Percentiles rank a stretch among this genome's conserved stretches.
Evolutionary conservation across 2,888 invertebrate genomes (phyloP).

Genomic region (Dilophus febrilis): DNA sequence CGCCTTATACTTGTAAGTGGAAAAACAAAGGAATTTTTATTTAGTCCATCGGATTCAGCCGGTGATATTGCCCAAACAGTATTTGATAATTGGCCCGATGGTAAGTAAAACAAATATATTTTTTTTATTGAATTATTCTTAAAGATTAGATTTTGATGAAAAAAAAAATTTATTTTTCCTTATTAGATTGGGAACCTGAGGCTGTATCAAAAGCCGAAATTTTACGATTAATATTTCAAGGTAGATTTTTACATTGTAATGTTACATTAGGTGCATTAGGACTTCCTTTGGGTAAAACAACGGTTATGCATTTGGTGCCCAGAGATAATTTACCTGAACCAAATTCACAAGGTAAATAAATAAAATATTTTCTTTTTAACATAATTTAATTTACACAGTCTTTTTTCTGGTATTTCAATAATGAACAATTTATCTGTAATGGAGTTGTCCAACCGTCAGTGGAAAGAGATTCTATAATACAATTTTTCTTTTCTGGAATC

Average conservation of each 20-base stretch:
- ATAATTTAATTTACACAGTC: not conserved
- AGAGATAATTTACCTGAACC: constrained; percentile 98
- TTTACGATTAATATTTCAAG: constrained; percentile 97
- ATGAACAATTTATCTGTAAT: not conserved
- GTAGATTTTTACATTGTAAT: constrained; percentile 97
- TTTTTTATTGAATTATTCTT: not conserved
- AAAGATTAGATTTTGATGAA: not conserved
- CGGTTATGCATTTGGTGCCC: constrained; percentile 99
- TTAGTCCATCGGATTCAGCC: constrained; percentile 91
- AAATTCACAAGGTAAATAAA: constrained; percentile 72
- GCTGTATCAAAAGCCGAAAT: constrained; percentile 93
- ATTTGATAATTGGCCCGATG: constrained; percentile 98
- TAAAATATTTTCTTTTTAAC: not conserved
- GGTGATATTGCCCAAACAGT: constrained; percentile 98
- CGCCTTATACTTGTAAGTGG: constrained; percentile 97
- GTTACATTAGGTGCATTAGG: constrained; percentile 96
- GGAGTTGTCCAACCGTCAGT: not conserved
- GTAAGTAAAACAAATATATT: constrained; percentile 48
- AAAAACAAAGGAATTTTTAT: constrained; percentile 97
- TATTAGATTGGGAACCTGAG: constrained; percentile 88
- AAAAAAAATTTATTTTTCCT: not conserved
- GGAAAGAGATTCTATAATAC: not conserved
- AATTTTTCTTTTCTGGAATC: not conserved
- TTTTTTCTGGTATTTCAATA: not conserved
- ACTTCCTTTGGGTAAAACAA: constrained; percentile 91